Conservation (phyloP, 1,140 invertebrate species). For the Meteorus sp. region DNA sequence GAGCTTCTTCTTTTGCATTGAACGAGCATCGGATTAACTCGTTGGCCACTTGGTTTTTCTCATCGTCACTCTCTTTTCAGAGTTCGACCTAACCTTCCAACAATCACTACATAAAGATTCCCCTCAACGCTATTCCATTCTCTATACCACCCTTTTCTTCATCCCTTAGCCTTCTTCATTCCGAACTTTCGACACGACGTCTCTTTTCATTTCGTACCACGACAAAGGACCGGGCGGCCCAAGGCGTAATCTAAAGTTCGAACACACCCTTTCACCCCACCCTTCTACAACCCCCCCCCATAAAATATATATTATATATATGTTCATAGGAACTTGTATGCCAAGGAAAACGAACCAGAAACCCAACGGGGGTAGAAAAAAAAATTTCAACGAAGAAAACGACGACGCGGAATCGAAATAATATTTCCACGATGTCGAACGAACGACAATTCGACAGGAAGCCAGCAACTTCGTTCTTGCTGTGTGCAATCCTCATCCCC, state of each 20-base stretch:
- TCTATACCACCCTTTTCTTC: constrained; percentile 20
- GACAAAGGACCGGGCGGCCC: constrained; percentile 24
- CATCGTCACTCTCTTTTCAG: no score
- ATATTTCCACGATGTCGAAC: constrained; percentile 24
- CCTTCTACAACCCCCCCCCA: no score
- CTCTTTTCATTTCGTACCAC: constrained; percentile 30
- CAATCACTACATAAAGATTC: neutral
- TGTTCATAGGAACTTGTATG: constrained; percentile 25
- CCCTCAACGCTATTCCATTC: constrained; percentile 27
- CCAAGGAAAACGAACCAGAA: neutral
- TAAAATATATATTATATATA: no score
- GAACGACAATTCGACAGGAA: constrained; percentile 14
- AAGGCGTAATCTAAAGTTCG: constrained; percentile 33
- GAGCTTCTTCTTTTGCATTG: no score
- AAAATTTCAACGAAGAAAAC: neutral
- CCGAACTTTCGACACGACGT: constrained; percentile 31
- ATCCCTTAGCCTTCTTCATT: constrained; percentile 21
- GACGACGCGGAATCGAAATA: constrained; percentile 27
- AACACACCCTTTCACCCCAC: no score
- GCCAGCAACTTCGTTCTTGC: neutral
- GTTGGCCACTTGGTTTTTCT: neutral
- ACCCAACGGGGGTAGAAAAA: neutral
- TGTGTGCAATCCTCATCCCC: no score
- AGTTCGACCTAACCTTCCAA: constrained; percentile 5
- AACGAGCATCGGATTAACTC: constrained; percentile 1